phyloP scores from a whole-genome alignment of 2,113 vertebrate species.

The Elaphurus davidianus region DNA sequence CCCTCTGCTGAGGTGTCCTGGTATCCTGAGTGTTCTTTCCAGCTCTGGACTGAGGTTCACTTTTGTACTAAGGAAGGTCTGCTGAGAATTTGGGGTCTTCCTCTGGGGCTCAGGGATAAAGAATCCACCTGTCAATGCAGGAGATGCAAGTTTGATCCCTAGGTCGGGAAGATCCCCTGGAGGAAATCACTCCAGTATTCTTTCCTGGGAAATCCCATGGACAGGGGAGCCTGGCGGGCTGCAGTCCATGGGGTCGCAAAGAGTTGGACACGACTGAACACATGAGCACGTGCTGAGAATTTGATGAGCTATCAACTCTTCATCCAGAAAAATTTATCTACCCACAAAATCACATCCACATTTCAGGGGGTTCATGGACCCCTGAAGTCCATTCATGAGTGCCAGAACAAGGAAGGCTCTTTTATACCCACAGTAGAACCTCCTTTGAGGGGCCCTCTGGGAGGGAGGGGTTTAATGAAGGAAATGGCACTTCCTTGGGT shows the following conservation, averaged over 20 bases:
- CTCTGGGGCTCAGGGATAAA: not conserved
- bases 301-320: not conserved
- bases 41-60: not conserved
- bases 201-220: not conserved
- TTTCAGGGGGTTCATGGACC: not conserved
- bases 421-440: rapidly evolving
- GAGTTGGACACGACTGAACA: not conserved
- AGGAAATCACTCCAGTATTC: not conserved
- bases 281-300: not conserved
- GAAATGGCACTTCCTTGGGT: not conserved
- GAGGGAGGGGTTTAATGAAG: not conserved
- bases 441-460: no score
- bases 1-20: rapidly evolving
- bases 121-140: not conserved
- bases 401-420: not conserved
- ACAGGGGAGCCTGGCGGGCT: not conserved
- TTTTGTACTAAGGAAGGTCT: not conserved
- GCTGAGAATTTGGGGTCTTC: not conserved
- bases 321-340: not conserved
- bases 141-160: not conserved
- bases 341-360: not conserved
- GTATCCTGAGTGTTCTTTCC: not conserved
- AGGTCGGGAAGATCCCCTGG: not conserved
- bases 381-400: not conserved
- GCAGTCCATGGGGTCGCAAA: not conserved